Base-by-base conservation (phyloP, 1,140 invertebrate genomes). In the Nephila pilipes region DNA sequence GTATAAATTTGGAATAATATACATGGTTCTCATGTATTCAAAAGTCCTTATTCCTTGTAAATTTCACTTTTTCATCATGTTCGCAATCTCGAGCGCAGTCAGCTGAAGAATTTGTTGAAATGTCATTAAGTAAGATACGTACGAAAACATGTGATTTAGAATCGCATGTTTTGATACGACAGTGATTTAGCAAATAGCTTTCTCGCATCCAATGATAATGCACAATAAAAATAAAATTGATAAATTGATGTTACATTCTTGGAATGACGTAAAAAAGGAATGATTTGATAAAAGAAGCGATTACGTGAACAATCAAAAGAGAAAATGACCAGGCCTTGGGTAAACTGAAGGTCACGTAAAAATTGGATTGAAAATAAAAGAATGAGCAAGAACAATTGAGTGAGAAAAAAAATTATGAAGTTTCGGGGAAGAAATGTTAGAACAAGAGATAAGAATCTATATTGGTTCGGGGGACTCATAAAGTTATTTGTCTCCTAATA, bases 211-310 rank as follows among this genome's bases (percentile, higher is more conserved):
- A 36, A 10, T 2, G 3, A 65, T 25, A 36, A 75, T 16, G 12
- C 29, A 16, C 32, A 32, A 75, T 75, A 75, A 75, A 75, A 32
- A 75, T 32, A 75, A 75, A 75, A 75, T 75, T 75, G 29, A 16
- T 32, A 75, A 75, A 75, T 75, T 75, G 69, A 16, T 6, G 32
- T 32, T 75, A 16, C 12, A 75, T 75, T 75, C 29, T 29, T 16
- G 32, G 29, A 75, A 36, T 18, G n/a, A 36, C 32, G 29, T 32
- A 1, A 32, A 14, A 32, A 36, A 12, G 69, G 32, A 29, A 75
- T 20, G 16, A 32, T 75, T 32, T 29, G 18, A 75, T 75, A 20
- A n/a, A 16, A 75, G 25, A 32, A 36, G 16, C 14, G 14, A 16
- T 75, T 75, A 75, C 5, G 65, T 20, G 16, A 75, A 16, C 32